phyloP scores from a whole-genome alignment of 2,797 vertebrate species.

The Coreius guichenoti region DNA sequence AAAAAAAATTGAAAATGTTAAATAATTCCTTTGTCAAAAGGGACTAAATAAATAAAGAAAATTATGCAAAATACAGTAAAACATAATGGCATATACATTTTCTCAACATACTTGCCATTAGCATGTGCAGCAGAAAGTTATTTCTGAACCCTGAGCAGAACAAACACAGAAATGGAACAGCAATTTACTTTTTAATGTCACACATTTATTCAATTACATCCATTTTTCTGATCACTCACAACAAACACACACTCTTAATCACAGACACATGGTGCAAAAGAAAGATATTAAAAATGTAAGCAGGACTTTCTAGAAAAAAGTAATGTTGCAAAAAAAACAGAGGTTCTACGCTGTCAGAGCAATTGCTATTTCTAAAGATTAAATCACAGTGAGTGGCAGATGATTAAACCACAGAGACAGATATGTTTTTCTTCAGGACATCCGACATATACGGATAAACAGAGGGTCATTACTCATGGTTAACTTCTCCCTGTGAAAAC shows the following conservation, averaged over 20 bases:
- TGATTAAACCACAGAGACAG: conserved; percentile 30
- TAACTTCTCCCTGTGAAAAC: conserved; percentile 30
- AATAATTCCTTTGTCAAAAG: background rate
- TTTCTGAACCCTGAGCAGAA: background rate
- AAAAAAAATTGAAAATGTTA: background rate
- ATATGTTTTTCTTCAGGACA: conserved; percentile 47
- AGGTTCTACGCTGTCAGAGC: conserved; percentile 28
- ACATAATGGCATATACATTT: background rate
- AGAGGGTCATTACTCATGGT: conserved; percentile 24
- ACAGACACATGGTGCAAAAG: background rate
- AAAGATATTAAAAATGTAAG: background rate
- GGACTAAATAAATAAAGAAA: background rate
- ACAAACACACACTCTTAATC: background rate
- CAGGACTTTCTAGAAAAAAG: background rate
- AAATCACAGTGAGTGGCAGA: conserved; percentile 37
- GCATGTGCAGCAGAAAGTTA: background rate
- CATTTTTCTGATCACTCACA: background rate
- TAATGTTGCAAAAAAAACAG: conserved; percentile 11
- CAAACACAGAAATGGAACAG: background rate
- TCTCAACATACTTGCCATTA: background rate
- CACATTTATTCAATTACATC: background rate
- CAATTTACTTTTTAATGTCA: background rate
- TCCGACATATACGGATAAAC: conserved; percentile 10
- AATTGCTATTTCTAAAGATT: conserved; percentile 27
- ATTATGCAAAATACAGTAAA: background rate